Conservation (phyloP, 1,140 invertebrate species). For the Vanessa tameamea region DNA sequence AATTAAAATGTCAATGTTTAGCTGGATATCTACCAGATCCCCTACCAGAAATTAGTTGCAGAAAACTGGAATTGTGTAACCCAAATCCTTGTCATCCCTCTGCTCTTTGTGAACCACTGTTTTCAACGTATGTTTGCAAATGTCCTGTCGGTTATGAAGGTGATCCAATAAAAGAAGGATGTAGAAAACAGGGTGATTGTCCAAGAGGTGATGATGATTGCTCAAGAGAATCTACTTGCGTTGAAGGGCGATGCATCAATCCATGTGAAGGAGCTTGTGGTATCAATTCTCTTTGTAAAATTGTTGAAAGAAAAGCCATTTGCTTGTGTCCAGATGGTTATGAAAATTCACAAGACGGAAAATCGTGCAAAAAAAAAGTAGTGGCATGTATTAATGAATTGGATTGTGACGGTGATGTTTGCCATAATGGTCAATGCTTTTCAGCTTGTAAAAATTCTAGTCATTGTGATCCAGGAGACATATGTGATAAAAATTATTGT, state of each 20-base stretch:
- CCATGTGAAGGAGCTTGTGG: slow-evolving; percentile 90
- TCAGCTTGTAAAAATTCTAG: slow-evolving; percentile 88
- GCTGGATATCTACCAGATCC: slow-evolving; percentile 90
- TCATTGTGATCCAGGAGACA: slow-evolving; percentile 90
- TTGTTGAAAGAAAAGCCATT: slow-evolving; percentile 86
- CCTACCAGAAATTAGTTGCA: slow-evolving; percentile 89
- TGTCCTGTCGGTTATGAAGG: slow-evolving; percentile 89
- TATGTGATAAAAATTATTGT: slow-evolving; percentile 89
- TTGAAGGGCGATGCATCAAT: slow-evolving; percentile 86
- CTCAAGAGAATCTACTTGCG: slow-evolving; percentile 87
- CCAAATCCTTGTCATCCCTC: slow-evolving; percentile 90
- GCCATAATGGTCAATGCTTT: slow-evolving; percentile 91
- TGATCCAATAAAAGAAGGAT: slow-evolving; percentile 87
- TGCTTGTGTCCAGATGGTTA: slow-evolving; percentile 89
- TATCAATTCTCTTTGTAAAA: slow-evolving; percentile 88
- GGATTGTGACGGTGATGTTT: slow-evolving; percentile 89
- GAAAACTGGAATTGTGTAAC: slow-evolving; percentile 84
- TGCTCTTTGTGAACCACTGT: slow-evolving; percentile 87
- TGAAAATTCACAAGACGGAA: slow-evolving; percentile 82
- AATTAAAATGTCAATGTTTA: slow-evolving; percentile 90
- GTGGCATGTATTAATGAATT: slow-evolving; percentile 85
- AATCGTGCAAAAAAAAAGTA: slow-evolving; percentile 87
- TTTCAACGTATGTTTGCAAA: slow-evolving; percentile 85
- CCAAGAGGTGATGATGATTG: slow-evolving; percentile 88
- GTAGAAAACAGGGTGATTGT: slow-evolving; percentile 86